These are phyloP conservation scores for Podarcis cretensis DNA, from an alignment of 2,113 vertebrate species.

Conservation along the genomic window DNA sequence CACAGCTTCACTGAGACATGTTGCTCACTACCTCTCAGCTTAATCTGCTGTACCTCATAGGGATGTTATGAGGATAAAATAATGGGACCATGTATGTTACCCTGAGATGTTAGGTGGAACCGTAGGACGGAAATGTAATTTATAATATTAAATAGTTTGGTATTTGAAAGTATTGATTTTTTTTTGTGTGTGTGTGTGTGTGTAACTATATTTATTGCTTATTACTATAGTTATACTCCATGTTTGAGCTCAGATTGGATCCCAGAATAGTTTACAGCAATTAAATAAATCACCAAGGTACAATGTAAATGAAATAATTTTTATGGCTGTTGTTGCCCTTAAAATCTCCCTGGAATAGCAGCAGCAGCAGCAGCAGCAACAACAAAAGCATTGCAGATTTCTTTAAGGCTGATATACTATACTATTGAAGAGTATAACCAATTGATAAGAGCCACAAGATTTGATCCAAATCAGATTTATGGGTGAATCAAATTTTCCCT, in stretches of 20 bases:
- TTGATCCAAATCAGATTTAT: background rate
- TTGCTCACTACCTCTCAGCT: background rate
- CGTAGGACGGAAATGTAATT: background rate
- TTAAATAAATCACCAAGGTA: too few relatives aligned
- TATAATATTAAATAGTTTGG: background rate
- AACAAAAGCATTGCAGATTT: background rate
- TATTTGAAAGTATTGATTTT: background rate
- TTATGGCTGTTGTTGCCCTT: background rate
- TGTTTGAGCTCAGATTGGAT: background rate
- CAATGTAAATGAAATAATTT: background rate
- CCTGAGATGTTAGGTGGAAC: background rate
- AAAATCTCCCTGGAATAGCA: background rate
- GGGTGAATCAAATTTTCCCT: background rate
- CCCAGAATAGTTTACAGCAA: background rate
- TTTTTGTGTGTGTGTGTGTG: too few relatives aligned
- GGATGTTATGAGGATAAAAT: background rate
- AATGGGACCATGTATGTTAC: background rate
- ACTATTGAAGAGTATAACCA: background rate
- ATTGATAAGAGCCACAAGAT: background rate
- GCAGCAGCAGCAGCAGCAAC: background rate
- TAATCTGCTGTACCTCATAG: background rate
- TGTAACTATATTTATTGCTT: background rate
- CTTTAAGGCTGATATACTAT: background rate
- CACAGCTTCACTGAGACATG: too few relatives aligned
- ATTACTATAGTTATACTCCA: background rate